Base-by-base conservation (phyloP, 2,113 vertebrate genomes). In the Puffinus mauretanicus region DNA sequence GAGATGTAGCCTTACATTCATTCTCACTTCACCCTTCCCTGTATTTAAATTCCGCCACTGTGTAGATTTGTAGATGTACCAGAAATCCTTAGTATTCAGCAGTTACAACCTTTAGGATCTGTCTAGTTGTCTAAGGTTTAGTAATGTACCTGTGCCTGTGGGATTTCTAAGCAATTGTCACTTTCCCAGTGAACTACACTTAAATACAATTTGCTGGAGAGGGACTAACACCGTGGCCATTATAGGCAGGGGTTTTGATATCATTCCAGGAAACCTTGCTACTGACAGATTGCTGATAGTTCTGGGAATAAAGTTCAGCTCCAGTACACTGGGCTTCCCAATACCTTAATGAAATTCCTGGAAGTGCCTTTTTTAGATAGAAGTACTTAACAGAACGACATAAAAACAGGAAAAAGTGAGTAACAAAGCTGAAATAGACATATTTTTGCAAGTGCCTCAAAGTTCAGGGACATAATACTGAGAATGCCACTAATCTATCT, bases 221-320 rank as follows among this genome's bases (percentile, higher is more conserved):
- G 60, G 34, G 40, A 65, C 65, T 79, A 89, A 69, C 49, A 61
- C 57, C 3, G 2, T 65, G 52, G 17, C n/a, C 75, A 27, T 80
- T 88, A 70, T 32, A 80, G 27, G 24, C 65, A 82, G 17, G 9
- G 36, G 0, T 57, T 88, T 83, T 95, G 78, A 65, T 82, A 77
- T 40, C 47, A 40, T 97, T 96, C 94, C 96, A 93, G 95, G 92
- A 96, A 97, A 95, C 27, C 36, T 86, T 88, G 54, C 67, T 71
- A 55, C 88, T 95, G 93, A 95, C 82, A 94, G 90, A 90, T 88
- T 97, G 92, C n/a, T 95, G 54, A 92, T 96, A 82, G 58, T 97
- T 96, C 96, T 97, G 96, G 96, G 93, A 96, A 96, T 85, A 91
- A 80, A 94, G 96, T 96, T 96, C 96, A 96, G 25, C 67, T 26